These are phyloP conservation scores for Kuschelorhynchus macadamiae DNA, from an alignment of 2,888 invertebrate species.

Conservation along the genomic window DNA sequence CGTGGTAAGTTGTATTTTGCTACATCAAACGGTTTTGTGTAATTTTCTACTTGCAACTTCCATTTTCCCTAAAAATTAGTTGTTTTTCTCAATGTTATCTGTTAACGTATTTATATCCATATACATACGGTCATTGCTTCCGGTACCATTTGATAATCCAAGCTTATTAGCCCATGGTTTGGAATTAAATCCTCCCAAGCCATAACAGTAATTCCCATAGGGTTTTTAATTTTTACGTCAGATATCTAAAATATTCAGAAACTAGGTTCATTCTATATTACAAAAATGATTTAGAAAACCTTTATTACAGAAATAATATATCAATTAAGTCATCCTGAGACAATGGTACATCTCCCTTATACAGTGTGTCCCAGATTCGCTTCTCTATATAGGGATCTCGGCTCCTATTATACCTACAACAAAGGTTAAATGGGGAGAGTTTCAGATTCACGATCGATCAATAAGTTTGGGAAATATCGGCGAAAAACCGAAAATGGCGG, in stretches of 20 bases:
- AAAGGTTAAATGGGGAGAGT: no score
- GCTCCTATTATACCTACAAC: no score
- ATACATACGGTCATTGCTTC: constrained; percentile 62
- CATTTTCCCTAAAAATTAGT: constrained; percentile 69
- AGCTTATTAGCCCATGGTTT: constrained; percentile 75
- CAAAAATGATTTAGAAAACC: no score
- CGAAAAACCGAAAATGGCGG: no score
- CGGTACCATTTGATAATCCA: constrained; percentile 63
- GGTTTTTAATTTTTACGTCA: constrained; percentile 78
- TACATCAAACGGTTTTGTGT: constrained; percentile 70
- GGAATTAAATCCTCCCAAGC: constrained; percentile 76
- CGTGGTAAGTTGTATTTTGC: constrained; percentile 73
- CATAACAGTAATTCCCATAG: constrained; percentile 74
- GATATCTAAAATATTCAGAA: constrained; percentile 70
- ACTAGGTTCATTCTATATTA: no score
- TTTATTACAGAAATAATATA: no score
- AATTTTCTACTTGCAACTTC: constrained; percentile 69
- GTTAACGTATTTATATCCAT: background rate
- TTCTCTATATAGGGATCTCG: no score
- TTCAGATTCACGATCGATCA: no score
- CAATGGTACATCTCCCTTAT: no score
- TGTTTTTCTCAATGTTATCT: background rate
- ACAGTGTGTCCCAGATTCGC: no score
- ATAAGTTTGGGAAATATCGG: no score
- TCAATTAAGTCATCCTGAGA: no score